Conservation (phyloP, 2,113 vertebrate species). For the Chloroceryle aenea region DNA sequence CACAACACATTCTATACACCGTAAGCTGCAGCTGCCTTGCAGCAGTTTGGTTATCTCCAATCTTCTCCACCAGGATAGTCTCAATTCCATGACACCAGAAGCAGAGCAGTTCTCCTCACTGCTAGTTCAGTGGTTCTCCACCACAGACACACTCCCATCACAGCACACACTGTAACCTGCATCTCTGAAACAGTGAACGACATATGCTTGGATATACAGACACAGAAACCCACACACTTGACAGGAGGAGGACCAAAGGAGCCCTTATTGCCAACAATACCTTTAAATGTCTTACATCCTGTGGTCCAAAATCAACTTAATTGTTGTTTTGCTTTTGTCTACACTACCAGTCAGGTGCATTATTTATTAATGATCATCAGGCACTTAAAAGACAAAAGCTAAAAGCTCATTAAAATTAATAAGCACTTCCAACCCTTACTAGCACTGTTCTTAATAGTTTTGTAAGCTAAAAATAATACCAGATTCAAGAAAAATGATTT, state of each 20-base stretch:
- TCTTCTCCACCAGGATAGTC: not conserved
- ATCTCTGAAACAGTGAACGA: not conserved
- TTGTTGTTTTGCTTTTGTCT: not conserved
- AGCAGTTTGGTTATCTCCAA: not conserved
- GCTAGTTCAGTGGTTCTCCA: not conserved
- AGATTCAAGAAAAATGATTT: not conserved
- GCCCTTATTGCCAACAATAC: not conserved
- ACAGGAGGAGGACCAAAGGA: not conserved
- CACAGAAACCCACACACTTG: not conserved
- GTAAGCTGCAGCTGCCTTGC: not conserved
- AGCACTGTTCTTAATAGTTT: not conserved
- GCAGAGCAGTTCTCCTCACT: not conserved
- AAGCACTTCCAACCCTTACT: not conserved
- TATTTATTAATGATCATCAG: slow-evolving; percentile 5
- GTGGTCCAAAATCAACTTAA: not conserved
- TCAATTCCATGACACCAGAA: not conserved
- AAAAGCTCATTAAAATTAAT: slow-evolving; percentile 51
- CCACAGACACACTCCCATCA: not conserved
- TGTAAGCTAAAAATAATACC: not conserved
- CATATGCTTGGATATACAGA: not conserved
- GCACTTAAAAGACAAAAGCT: not conserved
- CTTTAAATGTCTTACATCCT: not conserved
- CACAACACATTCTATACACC: fast-evolving
- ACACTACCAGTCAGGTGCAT: not conserved
- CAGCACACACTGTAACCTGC: not conserved